A percentile compares a stretch with the other conserved stretches of the same genome.
Conservation (phyloP, 2,113 vertebrate species). For the Lophius piscatorius region DNA sequence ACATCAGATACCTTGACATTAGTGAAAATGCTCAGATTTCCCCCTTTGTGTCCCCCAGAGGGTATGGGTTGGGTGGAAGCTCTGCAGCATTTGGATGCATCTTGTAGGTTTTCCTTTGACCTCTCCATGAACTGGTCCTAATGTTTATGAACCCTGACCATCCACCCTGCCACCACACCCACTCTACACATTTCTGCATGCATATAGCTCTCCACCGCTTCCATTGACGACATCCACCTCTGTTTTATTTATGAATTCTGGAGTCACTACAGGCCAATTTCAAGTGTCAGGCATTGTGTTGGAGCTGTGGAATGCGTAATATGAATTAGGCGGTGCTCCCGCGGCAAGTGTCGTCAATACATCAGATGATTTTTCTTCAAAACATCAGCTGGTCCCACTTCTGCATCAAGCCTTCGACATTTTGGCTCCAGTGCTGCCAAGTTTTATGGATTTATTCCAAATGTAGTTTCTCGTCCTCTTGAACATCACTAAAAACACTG, state of each 20-base stretch:
- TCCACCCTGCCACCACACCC: slow-evolving; percentile 60
- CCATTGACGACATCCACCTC: slow-evolving; percentile 57
- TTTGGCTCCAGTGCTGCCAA: neutral
- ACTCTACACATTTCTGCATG: slow-evolving; percentile 70
- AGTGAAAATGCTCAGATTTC: slow-evolving; percentile 42
- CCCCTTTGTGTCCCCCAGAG: slow-evolving; percentile 50
- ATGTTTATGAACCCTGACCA: slow-evolving; percentile 61
- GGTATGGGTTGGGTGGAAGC: slow-evolving; percentile 39
- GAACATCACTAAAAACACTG: neutral
- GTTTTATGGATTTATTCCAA: slow-evolving; percentile 11
- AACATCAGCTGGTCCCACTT: neutral
- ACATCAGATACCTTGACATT: slow-evolving; percentile 33
- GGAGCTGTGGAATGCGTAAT: slow-evolving; percentile 44
- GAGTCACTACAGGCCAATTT: slow-evolving; percentile 8
- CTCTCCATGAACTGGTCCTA: slow-evolving; percentile 68
- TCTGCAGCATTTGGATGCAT: slow-evolving; percentile 54
- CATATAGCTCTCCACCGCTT: slow-evolving; percentile 45
- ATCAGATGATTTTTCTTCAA: slow-evolving; percentile 5
- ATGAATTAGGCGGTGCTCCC: slow-evolving; percentile 23
- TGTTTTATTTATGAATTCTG: slow-evolving; percentile 60
- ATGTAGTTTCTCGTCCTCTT: too few relatives aligned
- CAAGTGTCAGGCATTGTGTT: slow-evolving; percentile 45
- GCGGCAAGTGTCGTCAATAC: slow-evolving; percentile 20
- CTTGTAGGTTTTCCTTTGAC: slow-evolving; percentile 69
- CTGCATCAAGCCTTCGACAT: slow-evolving; percentile 8